phyloP scores from a whole-genome alignment of 1,140 invertebrate genomes.

The Cepaea nemoralis region DNA sequence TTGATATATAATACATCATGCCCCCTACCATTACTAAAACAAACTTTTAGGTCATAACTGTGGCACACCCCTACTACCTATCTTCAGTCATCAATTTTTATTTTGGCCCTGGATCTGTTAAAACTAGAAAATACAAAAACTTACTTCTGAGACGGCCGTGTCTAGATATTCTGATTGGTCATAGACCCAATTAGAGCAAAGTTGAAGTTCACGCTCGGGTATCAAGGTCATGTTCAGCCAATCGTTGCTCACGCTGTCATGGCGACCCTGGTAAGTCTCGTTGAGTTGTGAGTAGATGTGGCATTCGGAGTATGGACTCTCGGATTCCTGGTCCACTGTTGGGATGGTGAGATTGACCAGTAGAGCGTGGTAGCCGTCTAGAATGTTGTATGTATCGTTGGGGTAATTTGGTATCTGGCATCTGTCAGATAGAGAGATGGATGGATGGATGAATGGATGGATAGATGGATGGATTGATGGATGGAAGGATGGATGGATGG shows the following conservation, averaged over 20 bases:
- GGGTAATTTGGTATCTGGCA: slow-evolving; percentile 47
- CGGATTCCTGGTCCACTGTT: slow-evolving; percentile 27
- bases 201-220: slow-evolving; percentile 2
- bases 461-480: too few species aligned
- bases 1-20: too few species aligned
- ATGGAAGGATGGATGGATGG: too few species aligned
- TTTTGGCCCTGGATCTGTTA: too few species aligned
- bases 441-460: too few species aligned
- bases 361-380: slow-evolving; percentile 38
- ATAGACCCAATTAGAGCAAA: slow-evolving; percentile 56
- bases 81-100: too few species aligned
- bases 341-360: slow-evolving; percentile 53
- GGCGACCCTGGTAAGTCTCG: not conserved
- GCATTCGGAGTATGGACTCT: slow-evolving; percentile 41
- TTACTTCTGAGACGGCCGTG: slow-evolving; percentile 51
- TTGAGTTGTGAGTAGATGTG: slow-evolving; percentile 37
- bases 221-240: not conserved
- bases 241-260: slow-evolving; percentile 1
- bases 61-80: too few species aligned
- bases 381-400: slow-evolving; percentile 54
- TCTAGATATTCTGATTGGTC: slow-evolving; percentile 47
- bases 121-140: too few species aligned
- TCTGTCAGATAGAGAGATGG: too few species aligned
- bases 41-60: too few species aligned
- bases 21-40: too few species aligned